phyloP scores from a whole-genome alignment of 2,888 invertebrate species.

The Gortyna flavago region DNA sequence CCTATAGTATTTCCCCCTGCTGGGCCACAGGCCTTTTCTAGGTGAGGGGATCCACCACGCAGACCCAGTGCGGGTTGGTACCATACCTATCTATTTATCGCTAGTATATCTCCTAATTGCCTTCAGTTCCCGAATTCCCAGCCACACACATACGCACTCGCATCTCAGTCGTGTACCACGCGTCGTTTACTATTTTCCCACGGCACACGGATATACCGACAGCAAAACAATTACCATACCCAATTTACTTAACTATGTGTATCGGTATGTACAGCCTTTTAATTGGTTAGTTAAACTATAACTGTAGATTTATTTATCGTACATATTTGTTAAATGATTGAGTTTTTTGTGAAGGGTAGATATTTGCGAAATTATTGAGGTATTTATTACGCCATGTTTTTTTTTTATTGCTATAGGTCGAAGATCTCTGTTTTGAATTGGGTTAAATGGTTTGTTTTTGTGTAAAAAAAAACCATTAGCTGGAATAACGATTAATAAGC shows the following conservation, averaged over 20 bases:
- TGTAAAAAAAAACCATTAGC: neutral
- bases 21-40: neutral
- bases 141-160: constrained; percentile 48
- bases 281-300: constrained; percentile 54
- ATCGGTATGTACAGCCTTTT: constrained; percentile 57
- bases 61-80: neutral
- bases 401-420: constrained; percentile 9
- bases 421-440: constrained; percentile 14
- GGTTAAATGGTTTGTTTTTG: constrained; percentile 27
- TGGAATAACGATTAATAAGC: neutral
- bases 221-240: constrained; percentile 63
- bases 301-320: constrained; percentile 32
- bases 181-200: constrained; percentile 77
- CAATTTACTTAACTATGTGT: constrained; percentile 57
- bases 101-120: neutral
- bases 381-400: constrained; percentile 8
- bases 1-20: neutral
- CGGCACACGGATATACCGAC: constrained; percentile 67
- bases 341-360: constrained; percentile 27
- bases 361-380: constrained; percentile 28
- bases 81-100: neutral
- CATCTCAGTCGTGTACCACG: constrained; percentile 66
- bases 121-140: neutral
- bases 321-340: constrained; percentile 30
- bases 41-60: too few species aligned